A percentile compares a stretch with the other conserved stretches of the same genome.
These are phyloP conservation scores for Cebus imitator DNA, from an alignment of 2,113 vertebrate genomes.

Conservation along the genomic window DNA sequence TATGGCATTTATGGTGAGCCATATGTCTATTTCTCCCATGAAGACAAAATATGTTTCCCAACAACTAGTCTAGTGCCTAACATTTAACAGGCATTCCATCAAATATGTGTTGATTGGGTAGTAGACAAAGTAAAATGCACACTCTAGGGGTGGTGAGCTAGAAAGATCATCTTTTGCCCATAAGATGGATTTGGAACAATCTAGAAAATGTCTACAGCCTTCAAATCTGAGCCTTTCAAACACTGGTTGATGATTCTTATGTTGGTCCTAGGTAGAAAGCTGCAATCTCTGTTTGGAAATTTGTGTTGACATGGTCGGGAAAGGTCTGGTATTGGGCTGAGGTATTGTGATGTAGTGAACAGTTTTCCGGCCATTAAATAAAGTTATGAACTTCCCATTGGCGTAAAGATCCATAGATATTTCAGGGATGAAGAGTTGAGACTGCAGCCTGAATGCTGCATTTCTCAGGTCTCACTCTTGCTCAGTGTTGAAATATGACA, in stretches of 20 bases:
- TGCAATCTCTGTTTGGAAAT: neutral
- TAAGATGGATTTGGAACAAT: neutral
- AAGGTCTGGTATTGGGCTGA: neutral
- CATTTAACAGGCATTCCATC: neutral
- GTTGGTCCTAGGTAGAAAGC: neutral
- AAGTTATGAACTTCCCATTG: neutral
- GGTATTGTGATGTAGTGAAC: neutral
- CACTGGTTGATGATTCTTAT: neutral
- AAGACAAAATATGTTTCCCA: neutral
- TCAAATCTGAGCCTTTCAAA: neutral
- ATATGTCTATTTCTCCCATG: neutral
- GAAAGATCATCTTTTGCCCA: neutral
- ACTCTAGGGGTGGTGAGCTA: neutral
- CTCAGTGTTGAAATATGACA: neutral
- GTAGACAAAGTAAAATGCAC: neutral
- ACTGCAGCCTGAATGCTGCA: neutral
- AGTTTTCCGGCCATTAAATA: neutral
- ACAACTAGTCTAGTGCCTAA: neutral
- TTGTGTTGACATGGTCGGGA: neutral
- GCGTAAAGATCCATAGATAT: neutral
- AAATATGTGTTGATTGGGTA: neutral
- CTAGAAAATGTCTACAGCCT: neutral
- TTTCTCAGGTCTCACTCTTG: neutral
- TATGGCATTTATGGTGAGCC: neutral
- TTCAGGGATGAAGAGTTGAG: neutral